A percentile compares a stretch with the other conserved stretches of the same genome.
Conservation (phyloP, 2,113 vertebrate genomes). For the Diadophis punctatus region DNA sequence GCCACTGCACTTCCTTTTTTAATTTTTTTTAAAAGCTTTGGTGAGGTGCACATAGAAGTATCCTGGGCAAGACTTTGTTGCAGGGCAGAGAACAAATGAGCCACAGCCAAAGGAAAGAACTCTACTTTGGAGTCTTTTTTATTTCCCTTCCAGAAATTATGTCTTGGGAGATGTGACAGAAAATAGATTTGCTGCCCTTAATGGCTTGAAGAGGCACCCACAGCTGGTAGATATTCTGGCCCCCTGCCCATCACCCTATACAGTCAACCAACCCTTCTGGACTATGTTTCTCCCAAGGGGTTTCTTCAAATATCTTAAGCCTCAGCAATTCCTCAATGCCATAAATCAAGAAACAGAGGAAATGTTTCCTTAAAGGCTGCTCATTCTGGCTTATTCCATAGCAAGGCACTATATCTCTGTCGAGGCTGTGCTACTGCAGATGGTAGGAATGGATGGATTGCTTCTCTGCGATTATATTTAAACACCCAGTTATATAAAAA, state of each 20-base stretch:
- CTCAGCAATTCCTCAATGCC: not conserved
- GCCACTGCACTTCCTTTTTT: not conserved
- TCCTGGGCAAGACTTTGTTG: not conserved
- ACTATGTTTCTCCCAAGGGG: not conserved
- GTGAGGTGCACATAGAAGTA: not conserved
- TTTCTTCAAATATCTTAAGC: not conserved
- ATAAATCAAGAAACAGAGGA: not conserved
- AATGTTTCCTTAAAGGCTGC: not conserved
- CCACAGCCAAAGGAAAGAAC: not conserved
- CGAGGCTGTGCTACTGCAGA: not conserved
- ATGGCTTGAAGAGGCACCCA: not conserved
- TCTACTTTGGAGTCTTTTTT: not conserved
- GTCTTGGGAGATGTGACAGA: not conserved
- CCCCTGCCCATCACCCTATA: not conserved
- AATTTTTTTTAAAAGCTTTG: not conserved
- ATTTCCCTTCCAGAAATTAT: not conserved
- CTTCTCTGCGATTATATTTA: not conserved
- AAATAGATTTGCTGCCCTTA: not conserved
- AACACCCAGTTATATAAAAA: not conserved
- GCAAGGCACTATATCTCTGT: not conserved
- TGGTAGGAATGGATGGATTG: not conserved
- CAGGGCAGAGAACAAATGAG: not conserved
- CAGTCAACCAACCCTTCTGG: not conserved
- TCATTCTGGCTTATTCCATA: not conserved
- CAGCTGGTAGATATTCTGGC: not conserved